Conservation (phyloP, 2,888 invertebrate genomes). For the Teleiodes luculella region DNA sequence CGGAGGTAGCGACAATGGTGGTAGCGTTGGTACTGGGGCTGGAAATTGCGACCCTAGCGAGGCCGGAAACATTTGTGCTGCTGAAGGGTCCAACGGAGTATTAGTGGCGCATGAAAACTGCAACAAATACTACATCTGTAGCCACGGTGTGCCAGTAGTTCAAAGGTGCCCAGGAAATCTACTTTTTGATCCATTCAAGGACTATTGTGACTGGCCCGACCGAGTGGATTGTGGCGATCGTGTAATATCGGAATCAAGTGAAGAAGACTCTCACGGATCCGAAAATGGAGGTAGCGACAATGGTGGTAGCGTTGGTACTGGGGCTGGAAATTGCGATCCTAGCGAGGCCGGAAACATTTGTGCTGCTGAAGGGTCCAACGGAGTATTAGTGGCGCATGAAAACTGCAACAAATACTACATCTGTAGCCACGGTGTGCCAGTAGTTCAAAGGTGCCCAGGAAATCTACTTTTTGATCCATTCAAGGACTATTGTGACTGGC, state of each 20-base stretch:
- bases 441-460: conserved; percentile 29
- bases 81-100: conserved; percentile 30
- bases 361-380: conserved; percentile 32
- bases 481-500: conserved; percentile 40
- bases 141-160: conserved; percentile 27
- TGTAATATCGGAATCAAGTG: conserved; percentile 6
- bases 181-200: conserved; percentile 29
- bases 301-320: conserved; percentile 11
- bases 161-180: conserved; percentile 28
- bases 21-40: conserved; percentile 17
- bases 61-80: conserved; percentile 22
- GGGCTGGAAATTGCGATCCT: conserved; percentile 35
- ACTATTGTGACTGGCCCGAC: conserved; percentile 36
- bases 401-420: conserved; percentile 44
- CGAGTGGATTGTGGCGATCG: conserved; percentile 40
- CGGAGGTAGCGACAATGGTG: conserved; percentile 24
- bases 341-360: conserved; percentile 39
- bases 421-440: conserved; percentile 34
- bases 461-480: conserved; percentile 36
- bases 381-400: conserved; percentile 38
- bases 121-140: conserved; percentile 41
- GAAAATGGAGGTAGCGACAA: background rate
- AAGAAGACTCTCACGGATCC: conserved; percentile 7
- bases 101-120: conserved; percentile 39
- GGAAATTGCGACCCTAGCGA: conserved; percentile 21